phyloP scores from a whole-genome alignment of 2,113 vertebrate genomes.

The Elanoides forficatus region DNA sequence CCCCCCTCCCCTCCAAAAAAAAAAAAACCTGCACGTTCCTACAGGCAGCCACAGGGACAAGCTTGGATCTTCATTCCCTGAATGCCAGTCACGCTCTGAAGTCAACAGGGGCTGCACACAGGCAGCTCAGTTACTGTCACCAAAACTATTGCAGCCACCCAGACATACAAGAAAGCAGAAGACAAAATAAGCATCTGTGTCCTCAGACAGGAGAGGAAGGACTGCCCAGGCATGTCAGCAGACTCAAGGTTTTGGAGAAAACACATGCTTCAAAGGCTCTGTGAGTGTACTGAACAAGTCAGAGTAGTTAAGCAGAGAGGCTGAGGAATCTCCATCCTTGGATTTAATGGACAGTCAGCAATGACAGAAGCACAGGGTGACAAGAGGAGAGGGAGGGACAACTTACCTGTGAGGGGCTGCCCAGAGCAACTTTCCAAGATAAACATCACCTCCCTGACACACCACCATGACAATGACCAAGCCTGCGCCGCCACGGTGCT shows the following conservation, averaged over 20 bases:
- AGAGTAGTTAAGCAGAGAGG: neutral
- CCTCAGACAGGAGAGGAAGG: neutral
- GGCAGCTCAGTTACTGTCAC: neutral
- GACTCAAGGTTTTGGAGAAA: neutral
- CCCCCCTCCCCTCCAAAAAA: neutral
- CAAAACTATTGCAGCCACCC: neutral
- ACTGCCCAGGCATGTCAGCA: neutral
- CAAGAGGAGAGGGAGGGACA: neutral
- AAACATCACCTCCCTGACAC: neutral
- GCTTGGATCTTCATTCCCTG: neutral
- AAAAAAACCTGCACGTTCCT: neutral
- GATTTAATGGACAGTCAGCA: neutral
- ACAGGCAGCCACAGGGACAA: neutral
- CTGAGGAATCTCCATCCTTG: neutral
- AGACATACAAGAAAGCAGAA: neutral
- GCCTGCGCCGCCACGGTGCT: neutral
- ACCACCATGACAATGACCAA: neutral
- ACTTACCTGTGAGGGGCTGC: neutral
- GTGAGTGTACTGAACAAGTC: neutral
- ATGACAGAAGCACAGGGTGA: neutral
- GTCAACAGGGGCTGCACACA: neutral
- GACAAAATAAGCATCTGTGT: neutral
- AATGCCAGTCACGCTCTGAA: neutral
- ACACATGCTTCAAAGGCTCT: neutral
- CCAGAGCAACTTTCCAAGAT: fast-evolving